Evolutionary conservation across 2,113 vertebrate genomes (phyloP).

Genomic region (Boulengeromyrus knoepffleri): DNA sequence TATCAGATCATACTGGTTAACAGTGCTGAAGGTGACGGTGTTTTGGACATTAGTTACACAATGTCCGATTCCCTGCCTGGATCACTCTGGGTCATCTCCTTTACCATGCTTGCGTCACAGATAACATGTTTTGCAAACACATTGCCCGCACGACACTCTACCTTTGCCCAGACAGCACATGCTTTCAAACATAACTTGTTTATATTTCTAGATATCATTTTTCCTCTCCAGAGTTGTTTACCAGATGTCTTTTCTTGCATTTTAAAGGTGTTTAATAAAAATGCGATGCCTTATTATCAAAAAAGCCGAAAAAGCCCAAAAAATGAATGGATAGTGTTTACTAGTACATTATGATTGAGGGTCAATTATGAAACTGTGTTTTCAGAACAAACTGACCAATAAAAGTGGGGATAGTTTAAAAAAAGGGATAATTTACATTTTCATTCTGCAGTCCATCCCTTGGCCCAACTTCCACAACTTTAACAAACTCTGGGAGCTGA

Average conservation of each 20-base stretch:
- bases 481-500: constrained; percentile 76
- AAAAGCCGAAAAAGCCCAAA: background rate
- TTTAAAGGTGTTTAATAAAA: background rate
- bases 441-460: constrained; percentile 94
- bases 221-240: background rate
- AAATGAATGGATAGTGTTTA: background rate
- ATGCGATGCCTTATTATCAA: background rate
- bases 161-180: constrained; percentile 1
- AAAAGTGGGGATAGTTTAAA: background rate
- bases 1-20: background rate
- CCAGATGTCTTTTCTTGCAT: background rate
- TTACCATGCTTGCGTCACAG: background rate
- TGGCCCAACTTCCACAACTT: constrained; percentile 93
- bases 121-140: background rate
- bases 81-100: background rate
- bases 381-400: background rate
- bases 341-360: background rate
- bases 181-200: background rate
- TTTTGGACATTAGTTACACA: background rate
- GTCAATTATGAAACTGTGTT: background rate
- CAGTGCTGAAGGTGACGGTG: background rate
- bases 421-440: constrained; percentile 62
- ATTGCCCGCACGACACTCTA: background rate
- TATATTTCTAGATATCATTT: background rate
- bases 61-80: background rate